phyloP scores from a whole-genome alignment of 2,888 invertebrate species.

The Eristalinus sepulchralis region DNA sequence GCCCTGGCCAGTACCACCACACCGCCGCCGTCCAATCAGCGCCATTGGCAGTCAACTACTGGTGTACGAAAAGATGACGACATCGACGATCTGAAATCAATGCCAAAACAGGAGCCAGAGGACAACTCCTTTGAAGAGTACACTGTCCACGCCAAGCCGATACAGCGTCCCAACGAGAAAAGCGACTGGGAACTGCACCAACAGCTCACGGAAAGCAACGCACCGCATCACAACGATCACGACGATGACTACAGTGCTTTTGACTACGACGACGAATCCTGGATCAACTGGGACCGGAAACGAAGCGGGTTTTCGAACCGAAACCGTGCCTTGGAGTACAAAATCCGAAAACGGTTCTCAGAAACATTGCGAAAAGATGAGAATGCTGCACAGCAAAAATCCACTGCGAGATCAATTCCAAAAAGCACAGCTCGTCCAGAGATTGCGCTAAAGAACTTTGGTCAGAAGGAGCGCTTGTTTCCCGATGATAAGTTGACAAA shows the following conservation, averaged over 20 bases:
- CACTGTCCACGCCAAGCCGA: constrained; percentile 14
- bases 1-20: constrained; percentile 14
- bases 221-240: constrained; percentile 49
- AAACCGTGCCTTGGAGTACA: constrained; percentile 27
- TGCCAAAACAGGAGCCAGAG: constrained; percentile 80
- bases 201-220: constrained; percentile 9
- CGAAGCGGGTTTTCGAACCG: constrained; percentile 73
- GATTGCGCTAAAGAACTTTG: constrained; percentile 76
- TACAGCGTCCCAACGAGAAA: not conserved
- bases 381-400: not conserved
- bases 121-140: constrained; percentile 33
- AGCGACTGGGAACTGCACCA: constrained; percentile 37
- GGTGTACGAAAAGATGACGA: constrained; percentile 84
- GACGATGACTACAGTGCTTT: constrained; percentile 73
- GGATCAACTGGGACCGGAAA: constrained; percentile 81
- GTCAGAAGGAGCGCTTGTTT: constrained; percentile 83
- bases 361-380: not conserved
- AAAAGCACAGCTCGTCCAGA: constrained; percentile 79
- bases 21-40: constrained; percentile 6
- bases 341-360: constrained; percentile 59
- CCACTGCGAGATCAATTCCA: constrained; percentile 42
- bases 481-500: not conserved
- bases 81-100: constrained; percentile 84
- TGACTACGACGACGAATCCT: constrained; percentile 80
- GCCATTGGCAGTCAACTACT: constrained; percentile 67